Percentiles rank a stretch among this genome's conserved stretches.
phyloP scores from a whole-genome alignment of 2,113 vertebrate genomes.

The Sturnus vulgaris region DNA sequence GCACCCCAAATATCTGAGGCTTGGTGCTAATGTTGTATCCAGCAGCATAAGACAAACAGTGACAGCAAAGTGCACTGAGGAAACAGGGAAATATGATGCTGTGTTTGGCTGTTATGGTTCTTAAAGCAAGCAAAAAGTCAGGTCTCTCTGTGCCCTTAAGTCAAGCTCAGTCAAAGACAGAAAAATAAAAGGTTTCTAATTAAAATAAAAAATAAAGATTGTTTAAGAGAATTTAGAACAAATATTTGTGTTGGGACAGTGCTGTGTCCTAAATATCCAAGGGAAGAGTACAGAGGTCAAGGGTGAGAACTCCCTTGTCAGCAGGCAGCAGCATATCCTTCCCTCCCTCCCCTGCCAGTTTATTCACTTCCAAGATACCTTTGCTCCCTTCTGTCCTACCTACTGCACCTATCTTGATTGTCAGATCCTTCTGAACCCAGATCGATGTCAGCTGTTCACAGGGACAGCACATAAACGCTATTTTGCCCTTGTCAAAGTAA shows the following conservation, averaged over 20 bases:
- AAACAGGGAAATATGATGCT: neutral
- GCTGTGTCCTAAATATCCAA: neutral
- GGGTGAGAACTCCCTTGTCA: conserved; percentile 5
- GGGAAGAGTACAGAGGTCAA: conserved; percentile 33
- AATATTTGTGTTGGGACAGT: conserved; percentile 36
- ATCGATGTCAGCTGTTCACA: neutral
- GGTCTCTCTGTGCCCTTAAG: neutral
- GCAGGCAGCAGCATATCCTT: neutral
- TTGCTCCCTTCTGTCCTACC: neutral
- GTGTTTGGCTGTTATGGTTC: neutral
- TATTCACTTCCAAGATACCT: neutral
- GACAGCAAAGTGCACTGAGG: neutral
- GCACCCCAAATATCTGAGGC: neutral
- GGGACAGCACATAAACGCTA: neutral
- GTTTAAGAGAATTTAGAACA: conserved; percentile 1
- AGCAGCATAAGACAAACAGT: neutral
- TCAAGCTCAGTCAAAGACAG: neutral
- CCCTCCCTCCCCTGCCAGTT: neutral
- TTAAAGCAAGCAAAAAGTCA: neutral
- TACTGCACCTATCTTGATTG: neutral
- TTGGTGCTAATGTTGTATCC: neutral
- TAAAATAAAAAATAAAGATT: conserved; percentile 5
- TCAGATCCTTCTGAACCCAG: neutral
- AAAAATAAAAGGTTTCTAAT: neutral
- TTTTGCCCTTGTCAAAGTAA: neutral